Base-by-base conservation (phyloP, 1,140 invertebrate species). In the Sipha flava region DNA sequence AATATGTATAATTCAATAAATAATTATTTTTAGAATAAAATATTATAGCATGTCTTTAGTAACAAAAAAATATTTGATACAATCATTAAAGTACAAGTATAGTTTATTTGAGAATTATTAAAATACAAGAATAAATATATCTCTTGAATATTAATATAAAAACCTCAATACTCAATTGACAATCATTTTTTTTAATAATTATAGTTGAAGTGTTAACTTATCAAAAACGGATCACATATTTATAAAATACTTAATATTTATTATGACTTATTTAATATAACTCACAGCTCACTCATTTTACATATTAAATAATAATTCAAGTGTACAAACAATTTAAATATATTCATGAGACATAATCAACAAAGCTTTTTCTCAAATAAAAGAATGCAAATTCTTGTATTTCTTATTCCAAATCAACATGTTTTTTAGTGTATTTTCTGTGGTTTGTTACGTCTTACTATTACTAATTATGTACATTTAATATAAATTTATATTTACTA, bases 401-500 rank as follows among this genome's bases (percentile, higher is more conserved):
- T 62, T 16, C 12, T 9, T 18, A 37, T 37, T 34, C 34, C 14
- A 21, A 40, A 10, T 40, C 10, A 6, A 40, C 37, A 40, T 40
- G 10, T 10, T 40, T 40, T 49, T n/a, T n/a, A 49, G n/a, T 12
- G 14, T 49, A 3, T n/a, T 49, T n/a, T n/a, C 2, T 64, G 29
- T 64, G 59, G 0, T 37, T 31, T 34, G 14, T 18, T 18, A 64
- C 29, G 5, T 49, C 1, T n/a, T n/a, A n/a, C 9, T 43, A 6
- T 0, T 73, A 54, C 52, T 75, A 75, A 47, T 12, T 77, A 23
- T 77, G 45, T 77, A 59, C 73, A 77, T 77, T 77, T 59, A 52
- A 75, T 43, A 57, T 43, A n/a, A 57, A 77, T 16, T 29, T 52
- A 77, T 77, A 77, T 77, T 57, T 77, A 77, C 73, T 52, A 77